These are phyloP conservation scores for Pseudoips prasinana DNA, from an alignment of 2,888 invertebrate genomes.

Conservation along the genomic window DNA sequence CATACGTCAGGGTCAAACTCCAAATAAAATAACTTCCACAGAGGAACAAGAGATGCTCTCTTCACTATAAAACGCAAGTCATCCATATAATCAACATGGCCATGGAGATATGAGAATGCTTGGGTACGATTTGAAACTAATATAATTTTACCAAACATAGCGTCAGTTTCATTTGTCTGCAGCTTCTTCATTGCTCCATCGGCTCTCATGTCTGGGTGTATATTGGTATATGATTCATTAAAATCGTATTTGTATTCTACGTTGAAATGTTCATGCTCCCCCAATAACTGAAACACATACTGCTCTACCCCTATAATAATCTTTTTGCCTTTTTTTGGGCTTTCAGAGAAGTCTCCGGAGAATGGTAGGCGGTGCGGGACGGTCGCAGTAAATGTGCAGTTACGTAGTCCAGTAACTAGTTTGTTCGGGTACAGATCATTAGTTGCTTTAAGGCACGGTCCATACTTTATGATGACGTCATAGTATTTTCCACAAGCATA, in stretches of 20 bases:
- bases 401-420: conserved; percentile 40
- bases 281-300: conserved; percentile 17
- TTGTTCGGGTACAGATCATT: conserved; percentile 40
- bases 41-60: conserved; percentile 27
- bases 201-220: conserved; percentile 20
- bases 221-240: conserved; percentile 9
- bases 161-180: conserved; percentile 31
- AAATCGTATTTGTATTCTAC: conserved; percentile 18
- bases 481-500: conserved; percentile 57
- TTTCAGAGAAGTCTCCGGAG: conserved; percentile 29
- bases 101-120: conserved; percentile 38
- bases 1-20: conserved; percentile 44
- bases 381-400: conserved; percentile 47
- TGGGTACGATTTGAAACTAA: conserved; percentile 17
- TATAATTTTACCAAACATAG: conserved; percentile 30
- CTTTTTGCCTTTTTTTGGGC: conserved; percentile 3
- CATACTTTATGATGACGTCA: conserved; percentile 39
- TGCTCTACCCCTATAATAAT: conserved; percentile 25
- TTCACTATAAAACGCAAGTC: conserved; percentile 40
- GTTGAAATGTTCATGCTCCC: conserved; percentile 20
- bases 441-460: conserved; percentile 38
- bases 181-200: conserved; percentile 25
- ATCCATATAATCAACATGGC: conserved; percentile 40
- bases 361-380: conserved; percentile 50
- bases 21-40: conserved; percentile 41